Evolutionary conservation across 2,888 invertebrate genomes (phyloP).

Genomic region (Spisula subtruncata): DNA sequence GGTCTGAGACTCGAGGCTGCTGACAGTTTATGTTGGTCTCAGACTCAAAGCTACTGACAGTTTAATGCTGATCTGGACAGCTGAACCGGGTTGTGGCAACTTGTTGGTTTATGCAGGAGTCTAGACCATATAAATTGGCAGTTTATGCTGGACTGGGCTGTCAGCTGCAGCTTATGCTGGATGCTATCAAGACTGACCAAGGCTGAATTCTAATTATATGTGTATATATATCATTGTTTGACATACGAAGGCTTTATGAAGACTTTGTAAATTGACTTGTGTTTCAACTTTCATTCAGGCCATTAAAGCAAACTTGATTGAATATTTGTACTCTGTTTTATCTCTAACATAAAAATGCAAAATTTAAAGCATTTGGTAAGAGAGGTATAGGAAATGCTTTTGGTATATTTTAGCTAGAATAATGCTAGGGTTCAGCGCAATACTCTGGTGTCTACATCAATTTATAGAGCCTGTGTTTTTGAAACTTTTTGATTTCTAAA

Average conservation of each 20-base stretch:
- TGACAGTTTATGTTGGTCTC: too few relatives aligned
- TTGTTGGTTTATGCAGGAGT: too few relatives aligned
- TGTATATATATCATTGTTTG: not conserved
- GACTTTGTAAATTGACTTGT: not conserved
- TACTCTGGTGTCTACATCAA: too few relatives aligned
- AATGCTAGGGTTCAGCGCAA: not conserved
- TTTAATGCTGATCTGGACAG: too few relatives aligned
- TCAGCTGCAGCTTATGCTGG: too few relatives aligned
- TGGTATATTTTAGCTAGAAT: conserved; percentile 4
- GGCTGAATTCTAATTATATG: not conserved
- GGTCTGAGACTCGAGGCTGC: too few relatives aligned
- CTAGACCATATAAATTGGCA: too few relatives aligned
- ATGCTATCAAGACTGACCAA: not conserved
- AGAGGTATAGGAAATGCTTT: conserved; percentile 29
- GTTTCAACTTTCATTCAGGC: not conserved
- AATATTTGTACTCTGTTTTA: conserved; percentile 31
- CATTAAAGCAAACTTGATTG: not conserved
- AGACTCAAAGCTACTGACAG: too few relatives aligned
- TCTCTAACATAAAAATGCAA: conserved; percentile 44
- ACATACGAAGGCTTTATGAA: not conserved
- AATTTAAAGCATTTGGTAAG: conserved; percentile 34
- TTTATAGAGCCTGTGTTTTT: too few relatives aligned
- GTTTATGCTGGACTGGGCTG: too few relatives aligned
- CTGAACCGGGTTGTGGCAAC: too few relatives aligned
- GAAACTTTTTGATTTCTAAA: too few relatives aligned